phyloP scores from a whole-genome alignment of 1,140 invertebrate species.

The Drosophila subpulchrella region DNA sequence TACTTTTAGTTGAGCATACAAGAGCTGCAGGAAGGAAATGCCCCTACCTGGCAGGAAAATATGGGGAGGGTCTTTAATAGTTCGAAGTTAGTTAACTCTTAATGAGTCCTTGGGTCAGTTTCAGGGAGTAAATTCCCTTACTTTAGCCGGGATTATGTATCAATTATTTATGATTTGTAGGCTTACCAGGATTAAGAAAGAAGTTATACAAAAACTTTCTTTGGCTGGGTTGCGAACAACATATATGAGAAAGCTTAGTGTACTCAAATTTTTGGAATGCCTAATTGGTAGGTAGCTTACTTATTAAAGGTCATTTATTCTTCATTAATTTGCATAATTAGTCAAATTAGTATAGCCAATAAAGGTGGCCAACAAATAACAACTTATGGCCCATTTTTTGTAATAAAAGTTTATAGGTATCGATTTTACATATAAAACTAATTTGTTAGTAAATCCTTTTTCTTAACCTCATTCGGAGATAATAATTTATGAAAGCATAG shows the following conservation, averaged over 20 bases:
- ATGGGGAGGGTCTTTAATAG: not conserved
- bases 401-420: not conserved
- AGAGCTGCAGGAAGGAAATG: conserved; percentile 34
- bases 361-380: no score
- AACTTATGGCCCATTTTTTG: not conserved
- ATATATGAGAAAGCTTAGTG: no score
- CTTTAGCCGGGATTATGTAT: conserved; percentile 11
- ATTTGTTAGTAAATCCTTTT: no score
- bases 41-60: conserved; percentile 16
- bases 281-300: no score
- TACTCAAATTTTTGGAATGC: no score
- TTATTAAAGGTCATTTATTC: not conserved
- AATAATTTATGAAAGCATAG: no score
- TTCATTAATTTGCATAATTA: not conserved
- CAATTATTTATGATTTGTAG: conserved; percentile 51
- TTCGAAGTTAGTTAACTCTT: conserved; percentile 44
- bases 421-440: not conserved
- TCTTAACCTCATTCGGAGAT: not conserved
- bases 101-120: conserved; percentile 31
- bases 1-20: conserved; percentile 19
- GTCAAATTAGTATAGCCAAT: not conserved
- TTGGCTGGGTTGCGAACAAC: no score
- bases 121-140: not conserved
- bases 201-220: no score
- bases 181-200: conserved; percentile 1